phyloP scores from a whole-genome alignment of 2,888 invertebrate genomes.

The Drosophila nigricruria region DNA sequence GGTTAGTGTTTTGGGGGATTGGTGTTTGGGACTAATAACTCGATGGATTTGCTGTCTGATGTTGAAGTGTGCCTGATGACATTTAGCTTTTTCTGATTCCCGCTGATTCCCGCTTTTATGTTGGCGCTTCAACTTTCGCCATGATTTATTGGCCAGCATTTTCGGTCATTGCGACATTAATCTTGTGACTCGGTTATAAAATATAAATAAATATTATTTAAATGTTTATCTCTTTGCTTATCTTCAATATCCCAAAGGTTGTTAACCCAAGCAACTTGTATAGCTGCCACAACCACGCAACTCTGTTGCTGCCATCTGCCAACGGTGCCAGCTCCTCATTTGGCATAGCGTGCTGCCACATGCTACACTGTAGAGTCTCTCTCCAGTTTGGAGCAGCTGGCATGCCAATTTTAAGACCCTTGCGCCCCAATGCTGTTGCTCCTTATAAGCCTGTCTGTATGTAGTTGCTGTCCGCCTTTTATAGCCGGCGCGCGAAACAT shows the following conservation, averaged over 20 bases:
- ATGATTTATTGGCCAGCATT: slow-evolving; percentile 77
- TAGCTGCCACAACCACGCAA: slow-evolving; percentile 36
- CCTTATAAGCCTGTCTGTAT: slow-evolving; percentile 46
- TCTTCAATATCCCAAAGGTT: slow-evolving; percentile 48
- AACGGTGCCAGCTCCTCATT: slow-evolving; percentile 19
- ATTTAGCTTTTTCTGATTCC: slow-evolving; percentile 24
- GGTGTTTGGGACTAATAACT: slow-evolving; percentile 51
- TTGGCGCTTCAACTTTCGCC: slow-evolving; percentile 64
- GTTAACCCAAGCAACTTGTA: slow-evolving; percentile 44
- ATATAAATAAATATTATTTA: slow-evolving; percentile 69
- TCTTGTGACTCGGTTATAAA: slow-evolving; percentile 52
- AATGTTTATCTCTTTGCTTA: slow-evolving; percentile 59
- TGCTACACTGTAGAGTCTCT: slow-evolving; percentile 30
- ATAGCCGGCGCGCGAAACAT: slow-evolving; percentile 45
- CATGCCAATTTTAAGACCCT: slow-evolving; percentile 44
- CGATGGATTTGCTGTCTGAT: slow-evolving; percentile 37
- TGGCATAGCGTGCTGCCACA: slow-evolving; percentile 47
- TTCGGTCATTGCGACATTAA: slow-evolving; percentile 67
- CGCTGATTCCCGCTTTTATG: slow-evolving; percentile 20
- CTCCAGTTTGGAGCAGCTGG: slow-evolving; percentile 17
- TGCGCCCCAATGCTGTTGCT: slow-evolving; percentile 43
- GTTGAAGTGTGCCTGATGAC: slow-evolving; percentile 54
- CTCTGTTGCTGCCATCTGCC: slow-evolving; percentile 39
- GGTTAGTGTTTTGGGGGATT: slow-evolving; percentile 42
- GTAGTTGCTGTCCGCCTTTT: slow-evolving; percentile 50